Conservation (phyloP, 2,797 vertebrate genomes). For the Spinus olivaceus region DNA sequence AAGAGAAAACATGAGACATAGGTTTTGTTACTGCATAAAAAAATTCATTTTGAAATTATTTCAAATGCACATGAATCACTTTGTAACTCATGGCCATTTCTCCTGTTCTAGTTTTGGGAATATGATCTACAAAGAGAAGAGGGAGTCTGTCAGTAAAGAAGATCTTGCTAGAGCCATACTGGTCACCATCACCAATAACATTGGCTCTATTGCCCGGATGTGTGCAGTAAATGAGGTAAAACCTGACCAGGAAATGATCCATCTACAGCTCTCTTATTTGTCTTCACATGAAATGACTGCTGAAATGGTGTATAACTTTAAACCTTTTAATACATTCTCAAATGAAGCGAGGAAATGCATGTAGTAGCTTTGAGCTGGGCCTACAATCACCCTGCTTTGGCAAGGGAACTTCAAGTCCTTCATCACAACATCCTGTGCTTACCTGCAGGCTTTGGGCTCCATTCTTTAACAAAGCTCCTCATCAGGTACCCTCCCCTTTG, state of each 20-base stretch:
- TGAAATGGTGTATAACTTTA: not conserved
- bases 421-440: not conserved
- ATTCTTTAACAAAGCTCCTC: not conserved
- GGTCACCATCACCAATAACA: conserved; percentile 90
- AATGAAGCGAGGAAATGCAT: not conserved
- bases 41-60: not conserved
- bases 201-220: conserved; percentile 87
- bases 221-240: conserved; percentile 90
- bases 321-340: not conserved
- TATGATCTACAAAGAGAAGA: conserved; percentile 90
- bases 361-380: not conserved
- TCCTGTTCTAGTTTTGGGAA: conserved; percentile 82
- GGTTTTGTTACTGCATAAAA: not conserved
- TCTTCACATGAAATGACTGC: not conserved
- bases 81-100: not conserved
- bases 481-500: not conserved
- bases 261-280: not conserved
- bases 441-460: not conserved
- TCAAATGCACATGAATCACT: not conserved
- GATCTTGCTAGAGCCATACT: conserved; percentile 87
- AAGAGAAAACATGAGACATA: not conserved
- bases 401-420: not conserved
- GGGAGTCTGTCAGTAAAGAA: conserved; percentile 87
- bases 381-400: not conserved
- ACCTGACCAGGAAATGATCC: not conserved